Evolutionary conservation across 2,797 vertebrate species (phyloP).

Genomic region (Epinephelus malabaricus): DNA sequence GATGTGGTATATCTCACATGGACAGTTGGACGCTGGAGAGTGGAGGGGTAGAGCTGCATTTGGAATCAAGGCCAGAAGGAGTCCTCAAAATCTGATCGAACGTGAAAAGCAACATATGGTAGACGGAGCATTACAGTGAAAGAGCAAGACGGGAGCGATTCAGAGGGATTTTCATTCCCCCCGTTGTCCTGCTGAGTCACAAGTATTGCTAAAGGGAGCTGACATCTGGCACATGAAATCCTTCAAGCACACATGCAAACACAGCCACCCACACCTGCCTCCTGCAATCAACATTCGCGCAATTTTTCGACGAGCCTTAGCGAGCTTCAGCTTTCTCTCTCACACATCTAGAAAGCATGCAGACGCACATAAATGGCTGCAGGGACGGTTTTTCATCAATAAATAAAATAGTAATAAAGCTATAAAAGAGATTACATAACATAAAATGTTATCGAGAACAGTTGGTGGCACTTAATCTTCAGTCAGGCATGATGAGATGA

Average conservation of each 20-base stretch:
- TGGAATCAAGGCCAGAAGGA: slow-evolving; percentile 10
- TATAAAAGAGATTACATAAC: not conserved
- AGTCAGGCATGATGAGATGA: no score
- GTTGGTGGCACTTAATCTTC: no score
- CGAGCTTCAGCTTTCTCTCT: slow-evolving; percentile 10
- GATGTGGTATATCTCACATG: slow-evolving; percentile 56
- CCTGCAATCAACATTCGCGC: slow-evolving; percentile 28
- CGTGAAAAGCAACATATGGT: slow-evolving; percentile 53
- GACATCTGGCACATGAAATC: slow-evolving; percentile 63
- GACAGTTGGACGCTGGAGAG: slow-evolving; percentile 49
- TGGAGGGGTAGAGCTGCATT: slow-evolving; percentile 1
- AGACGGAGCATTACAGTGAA: slow-evolving; percentile 35
- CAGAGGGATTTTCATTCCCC: slow-evolving; percentile 43
- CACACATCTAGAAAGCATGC: not conserved
- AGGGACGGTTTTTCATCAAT: slow-evolving; percentile 6
- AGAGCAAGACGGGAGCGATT: slow-evolving; percentile 28
- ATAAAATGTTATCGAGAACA: no score
- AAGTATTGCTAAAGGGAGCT: slow-evolving; percentile 54
- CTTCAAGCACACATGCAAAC: slow-evolving; percentile 41
- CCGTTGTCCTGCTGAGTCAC: slow-evolving; percentile 57
- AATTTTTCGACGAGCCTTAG: slow-evolving; percentile 25
- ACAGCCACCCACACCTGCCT: slow-evolving; percentile 49
- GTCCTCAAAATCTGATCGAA: slow-evolving; percentile 38
- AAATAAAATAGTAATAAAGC: not conserved
- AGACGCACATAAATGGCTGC: slow-evolving; percentile 13